Evolutionary conservation across 2,888 invertebrate species (phyloP).

Genomic region (Orthonevra nobilis): DNA sequence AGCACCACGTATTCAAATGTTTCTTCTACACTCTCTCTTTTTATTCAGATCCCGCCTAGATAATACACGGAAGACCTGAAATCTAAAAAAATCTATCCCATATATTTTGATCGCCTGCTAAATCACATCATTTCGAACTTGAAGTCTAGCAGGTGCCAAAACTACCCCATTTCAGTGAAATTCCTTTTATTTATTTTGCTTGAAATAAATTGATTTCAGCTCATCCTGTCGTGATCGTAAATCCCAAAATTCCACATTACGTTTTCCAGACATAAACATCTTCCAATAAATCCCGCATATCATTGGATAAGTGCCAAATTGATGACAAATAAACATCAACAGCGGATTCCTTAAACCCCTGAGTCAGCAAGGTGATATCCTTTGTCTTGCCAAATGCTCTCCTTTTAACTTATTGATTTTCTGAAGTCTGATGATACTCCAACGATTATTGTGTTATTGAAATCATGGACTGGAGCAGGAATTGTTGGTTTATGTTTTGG

Average conservation of each 20-base stretch:
- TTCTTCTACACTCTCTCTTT: too few relatives aligned
- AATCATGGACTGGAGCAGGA: conserved; percentile 12
- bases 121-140: too few relatives aligned
- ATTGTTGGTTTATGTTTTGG: too few relatives aligned
- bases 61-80: too few relatives aligned
- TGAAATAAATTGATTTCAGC: conserved; percentile 23
- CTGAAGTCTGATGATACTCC: background rate
- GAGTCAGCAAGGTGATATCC: background rate
- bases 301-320: conserved; percentile 11
- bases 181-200: too few relatives aligned
- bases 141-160: too few relatives aligned
- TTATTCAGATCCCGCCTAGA: too few relatives aligned
- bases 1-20: too few relatives aligned
- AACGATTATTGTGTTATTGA: conserved; percentile 1
- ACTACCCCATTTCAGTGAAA: too few relatives aligned
- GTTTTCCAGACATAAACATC: background rate
- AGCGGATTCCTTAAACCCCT: background rate
- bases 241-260: conserved; percentile 4
- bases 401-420: conserved; percentile 14
- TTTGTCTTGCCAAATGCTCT: background rate
- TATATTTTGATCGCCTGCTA: too few relatives aligned
- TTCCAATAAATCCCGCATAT: conserved; percentile 7
- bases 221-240: background rate
- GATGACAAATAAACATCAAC: conserved; percentile 5
- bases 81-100: too few relatives aligned